phyloP scores from a whole-genome alignment of 2,797 vertebrate genomes.

The Danio choprae region DNA sequence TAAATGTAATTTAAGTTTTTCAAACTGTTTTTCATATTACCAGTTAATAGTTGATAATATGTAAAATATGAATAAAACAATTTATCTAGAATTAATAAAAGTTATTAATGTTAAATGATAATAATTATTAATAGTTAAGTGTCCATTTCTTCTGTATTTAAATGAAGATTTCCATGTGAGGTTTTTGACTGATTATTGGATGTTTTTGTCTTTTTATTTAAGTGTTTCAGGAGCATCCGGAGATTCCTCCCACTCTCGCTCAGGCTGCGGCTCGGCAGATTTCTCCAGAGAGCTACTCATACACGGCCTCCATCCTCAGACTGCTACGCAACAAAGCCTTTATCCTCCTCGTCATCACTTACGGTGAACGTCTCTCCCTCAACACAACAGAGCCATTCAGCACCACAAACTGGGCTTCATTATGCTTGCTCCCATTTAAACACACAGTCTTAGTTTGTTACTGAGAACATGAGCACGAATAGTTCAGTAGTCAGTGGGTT shows the following conservation, averaged over 20 bases:
- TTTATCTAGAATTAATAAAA: no score
- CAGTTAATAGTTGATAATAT: no score
- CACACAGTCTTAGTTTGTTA: not conserved
- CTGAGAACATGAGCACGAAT: constrained; percentile 2
- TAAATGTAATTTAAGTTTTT: no score
- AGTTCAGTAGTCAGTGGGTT: not conserved
- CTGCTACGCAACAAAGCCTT: constrained; percentile 88
- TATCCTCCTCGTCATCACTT: constrained; percentile 87
- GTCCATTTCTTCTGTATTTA: not conserved
- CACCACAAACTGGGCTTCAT: constrained; percentile 14
- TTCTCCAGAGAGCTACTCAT: constrained; percentile 79
- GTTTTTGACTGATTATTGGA: not conserved
- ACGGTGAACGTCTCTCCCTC: constrained; percentile 79
- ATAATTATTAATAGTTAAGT: no score
- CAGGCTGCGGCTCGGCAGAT: constrained; percentile 83
- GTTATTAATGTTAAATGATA: no score
- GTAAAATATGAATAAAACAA: no score
- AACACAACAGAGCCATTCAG: constrained; percentile 2
- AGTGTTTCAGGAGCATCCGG: constrained; percentile 94
- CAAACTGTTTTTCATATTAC: no score
- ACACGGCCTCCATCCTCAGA: constrained; percentile 81
- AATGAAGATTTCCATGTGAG: not conserved
- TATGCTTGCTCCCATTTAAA: constrained; percentile 7
- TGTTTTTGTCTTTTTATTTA: not conserved
- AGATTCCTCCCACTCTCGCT: constrained; percentile 85